Percentiles rank a stretch among this genome's conserved stretches.
Conservation (phyloP, 1,140 invertebrate species). For the Brachionus rotundiformis region DNA sequence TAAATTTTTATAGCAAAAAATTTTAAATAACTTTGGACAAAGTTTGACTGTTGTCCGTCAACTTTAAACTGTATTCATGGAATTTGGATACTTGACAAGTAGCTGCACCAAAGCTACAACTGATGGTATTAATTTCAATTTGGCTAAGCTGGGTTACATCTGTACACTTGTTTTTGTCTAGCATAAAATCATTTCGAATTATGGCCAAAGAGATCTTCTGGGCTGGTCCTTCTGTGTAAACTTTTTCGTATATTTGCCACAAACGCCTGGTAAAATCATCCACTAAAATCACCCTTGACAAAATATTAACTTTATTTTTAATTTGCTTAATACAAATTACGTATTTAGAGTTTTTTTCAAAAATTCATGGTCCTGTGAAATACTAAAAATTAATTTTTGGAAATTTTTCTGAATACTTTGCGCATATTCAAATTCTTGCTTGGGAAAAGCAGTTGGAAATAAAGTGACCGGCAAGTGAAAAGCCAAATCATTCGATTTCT, state of each 20-base stretch:
- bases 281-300: background rate
- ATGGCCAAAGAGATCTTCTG: background rate
- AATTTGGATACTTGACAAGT: constrained; percentile 20
- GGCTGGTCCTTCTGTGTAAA: background rate
- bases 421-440: constrained; percentile 19
- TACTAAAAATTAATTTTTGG: background rate
- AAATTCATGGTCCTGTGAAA: constrained; percentile 45
- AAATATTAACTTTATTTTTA: background rate
- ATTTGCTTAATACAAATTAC: too few relatives aligned
- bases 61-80: background rate
- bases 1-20: background rate
- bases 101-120: constrained; percentile 29
- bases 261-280: constrained; percentile 50
- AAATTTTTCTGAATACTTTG: constrained; percentile 12
- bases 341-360: constrained; percentile 32
- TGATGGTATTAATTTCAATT: constrained; percentile 52
- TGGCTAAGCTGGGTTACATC: background rate
- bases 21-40: background rate
- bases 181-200: constrained; percentile 50
- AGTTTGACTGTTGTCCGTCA: background rate
- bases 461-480: constrained; percentile 22
- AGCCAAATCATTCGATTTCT: background rate
- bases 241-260: constrained; percentile 41
- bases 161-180: constrained; percentile 12
- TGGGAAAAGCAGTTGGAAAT: constrained; percentile 33